A percentile compares a stretch with the other conserved stretches of the same genome.
Evolutionary conservation across 1,140 invertebrate genomes (phyloP).

Genomic region (Meteorus sp.): DNA sequence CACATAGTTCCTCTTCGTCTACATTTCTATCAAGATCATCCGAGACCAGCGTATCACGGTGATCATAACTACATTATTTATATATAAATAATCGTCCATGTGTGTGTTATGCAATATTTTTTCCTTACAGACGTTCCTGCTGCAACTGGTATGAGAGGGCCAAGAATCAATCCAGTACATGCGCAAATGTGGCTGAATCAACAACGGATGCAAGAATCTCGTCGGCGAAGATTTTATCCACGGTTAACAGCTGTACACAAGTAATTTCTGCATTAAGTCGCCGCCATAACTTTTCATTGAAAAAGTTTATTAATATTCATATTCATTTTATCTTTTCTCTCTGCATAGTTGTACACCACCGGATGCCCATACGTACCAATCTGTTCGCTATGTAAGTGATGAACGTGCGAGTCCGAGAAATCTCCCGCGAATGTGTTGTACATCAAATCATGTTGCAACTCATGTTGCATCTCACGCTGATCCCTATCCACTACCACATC

Average conservation of each 20-base stretch:
- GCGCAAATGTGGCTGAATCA: slow-evolving; percentile 74
- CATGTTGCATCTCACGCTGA: too few species aligned
- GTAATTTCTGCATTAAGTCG: too few species aligned
- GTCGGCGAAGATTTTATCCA: slow-evolving; percentile 63
- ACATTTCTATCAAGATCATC: slow-evolving; percentile 32
- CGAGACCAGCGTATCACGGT: slow-evolving; percentile 34
- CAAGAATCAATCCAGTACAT: slow-evolving; percentile 72
- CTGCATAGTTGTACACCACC: slow-evolving; percentile 36
- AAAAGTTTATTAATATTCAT: too few species aligned
- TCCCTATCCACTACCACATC: slow-evolving; percentile 35
- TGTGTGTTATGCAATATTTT: too few species aligned
- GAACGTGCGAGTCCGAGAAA: slow-evolving; percentile 24
- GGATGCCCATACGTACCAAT: slow-evolving; percentile 38
- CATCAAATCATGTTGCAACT: slow-evolving; percentile 29
- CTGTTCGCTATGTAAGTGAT: slow-evolving; percentile 24
- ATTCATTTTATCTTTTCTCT: slow-evolving; percentile 8
- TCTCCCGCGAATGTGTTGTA: slow-evolving; percentile 35
- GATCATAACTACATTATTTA: too few species aligned
- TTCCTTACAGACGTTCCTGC: slow-evolving; percentile 22
- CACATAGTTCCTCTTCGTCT: slow-evolving; percentile 27
- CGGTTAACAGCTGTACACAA: slow-evolving; percentile 41
- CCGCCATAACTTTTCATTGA: too few species aligned
- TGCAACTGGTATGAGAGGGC: slow-evolving; percentile 39
- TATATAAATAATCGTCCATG: too few species aligned
- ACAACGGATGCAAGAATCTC: slow-evolving; percentile 71